Base-by-base conservation (phyloP, 2,888 invertebrate species). In the Mechanitis mazaeus region DNA sequence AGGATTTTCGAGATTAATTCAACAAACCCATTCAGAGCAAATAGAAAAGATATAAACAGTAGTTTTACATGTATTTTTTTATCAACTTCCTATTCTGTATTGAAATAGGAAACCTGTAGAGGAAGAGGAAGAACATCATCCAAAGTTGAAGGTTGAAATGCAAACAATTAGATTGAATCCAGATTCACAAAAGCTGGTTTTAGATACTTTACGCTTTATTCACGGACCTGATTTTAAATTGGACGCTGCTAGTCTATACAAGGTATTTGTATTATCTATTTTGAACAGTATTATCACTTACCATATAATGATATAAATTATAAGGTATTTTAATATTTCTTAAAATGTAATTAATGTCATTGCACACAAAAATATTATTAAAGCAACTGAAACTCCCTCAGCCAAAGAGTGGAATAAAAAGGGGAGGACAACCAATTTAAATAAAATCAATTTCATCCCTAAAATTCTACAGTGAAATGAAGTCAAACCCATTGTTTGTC, bases 151-250 rank as follows among this genome's bases (percentile, higher is more conserved):
- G 80, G 94, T 95, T 65, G 95, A 95, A 84, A 87, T 96, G 84
- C 95, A 95, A 74, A 93, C 94, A 5, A 82, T 96, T 55, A 91
- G 93, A 5, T 82, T 96, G 33, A 92, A 91, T 56, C 91, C 94
- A 38, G 93, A 94, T 71, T 93, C 94, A 2, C 94, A 95, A 75
- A 93, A 94, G 75, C 88, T 93, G 72, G 92, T 95, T 47, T 91
- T 95, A 83, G 94, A 95, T 67, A 95, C 95, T 2, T 80, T 96
- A 58, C 92, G 93, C 66, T 92, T 92, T 69, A 93, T 96, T 67
- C 94, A 95, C 83, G 95, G 96, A n/a, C 89, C 93, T 64, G 94
- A 92, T 64, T 93, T 92, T 72, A 90, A 91, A 73, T 80, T 93
- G 62, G 87, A 87, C 35, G 92, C 90, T 74, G 87, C 91, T 33